Evolutionary conservation across 2,888 invertebrate genomes (phyloP), one percentile per base, ranked within the genome.

Genomic region (Eupithecia insigniata): DNA sequence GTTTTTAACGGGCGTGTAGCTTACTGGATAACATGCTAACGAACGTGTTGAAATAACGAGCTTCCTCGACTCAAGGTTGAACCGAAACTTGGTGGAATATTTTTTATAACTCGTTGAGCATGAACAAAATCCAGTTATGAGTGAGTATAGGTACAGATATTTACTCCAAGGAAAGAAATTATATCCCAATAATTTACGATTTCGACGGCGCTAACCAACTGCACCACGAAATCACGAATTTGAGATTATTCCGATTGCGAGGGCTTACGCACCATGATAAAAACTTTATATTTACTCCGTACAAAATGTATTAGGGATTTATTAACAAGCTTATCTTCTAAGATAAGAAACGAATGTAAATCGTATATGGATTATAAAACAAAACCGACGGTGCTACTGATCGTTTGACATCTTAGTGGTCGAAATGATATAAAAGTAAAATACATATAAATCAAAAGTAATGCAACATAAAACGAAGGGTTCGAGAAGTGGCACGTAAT

Each of bases 401-500:
- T 16, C 60, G 60, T 18, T 55, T 14, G 26, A 60, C 60, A 60
- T 30, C 30, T 60, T 18, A 60, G 16, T 60, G 18, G 46, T 22
- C 30, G 30, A 60, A 60, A 30, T 30, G 60, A 67, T 30, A 67
- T 36, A 55, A 64, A 60, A 22, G 12, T 43, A 46, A 43, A 5
- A 26, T 28, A 58, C 60, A 26, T 28, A 58, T 65, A 68, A 67
- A 34, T 58, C 36, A 69, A 66, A 69, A 36, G 66, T 58, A 66
- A 62, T 46, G 61, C 26, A 51, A 69, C 46, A 22, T 34, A 64
- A 36, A 30, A 28, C 16, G 36, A 74, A 69, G 72, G 76, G 78
- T 74, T 77, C 80, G 79, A 79, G 82, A 82, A 81, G 73, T 82
- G 75, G 76, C 78, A 78, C 76, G 72, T 78, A 26, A 55, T 55